phyloP scores from a whole-genome alignment of 23 tunicate genomes.

The Trididemnum miniatum region DNA sequence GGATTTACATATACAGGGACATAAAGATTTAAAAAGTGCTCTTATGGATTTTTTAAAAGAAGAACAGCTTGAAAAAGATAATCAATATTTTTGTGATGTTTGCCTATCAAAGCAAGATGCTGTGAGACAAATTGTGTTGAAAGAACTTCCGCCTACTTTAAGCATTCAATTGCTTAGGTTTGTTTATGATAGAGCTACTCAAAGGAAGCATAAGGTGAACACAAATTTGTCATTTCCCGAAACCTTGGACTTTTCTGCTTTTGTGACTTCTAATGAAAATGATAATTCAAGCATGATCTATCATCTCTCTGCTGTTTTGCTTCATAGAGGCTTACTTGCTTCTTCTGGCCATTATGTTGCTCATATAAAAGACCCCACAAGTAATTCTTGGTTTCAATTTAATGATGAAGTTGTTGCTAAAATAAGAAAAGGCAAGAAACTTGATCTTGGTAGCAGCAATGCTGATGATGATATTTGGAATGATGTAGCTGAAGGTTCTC shows the following conservation, averaged over 20 bases:
- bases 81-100: slow-evolving; percentile 72
- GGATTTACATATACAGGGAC: slow-evolving; percentile 83
- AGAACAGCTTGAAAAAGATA: slow-evolving; percentile 68
- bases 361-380: slow-evolving; percentile 53
- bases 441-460: slow-evolving; percentile 51
- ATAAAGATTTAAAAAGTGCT: slow-evolving; percentile 63
- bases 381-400: slow-evolving; percentile 61
- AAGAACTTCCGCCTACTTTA: slow-evolving; percentile 59
- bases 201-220: slow-evolving; percentile 43
- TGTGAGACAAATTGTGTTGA: slow-evolving; percentile 60
- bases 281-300: slow-evolving; percentile 15
- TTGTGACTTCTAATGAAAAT: not conserved
- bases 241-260: slow-evolving; percentile 56
- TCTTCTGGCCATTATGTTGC: slow-evolving; percentile 88
- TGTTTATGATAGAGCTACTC: slow-evolving; percentile 73
- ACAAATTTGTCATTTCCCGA: slow-evolving; percentile 78
- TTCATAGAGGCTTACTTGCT: slow-evolving; percentile 84
- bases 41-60: slow-evolving; percentile 63
- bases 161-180: slow-evolving; percentile 78
- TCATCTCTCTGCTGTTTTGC: slow-evolving; percentile 75
- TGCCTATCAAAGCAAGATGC: slow-evolving; percentile 74
- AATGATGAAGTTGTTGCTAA: slow-evolving; percentile 81
- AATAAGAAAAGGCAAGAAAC: slow-evolving; percentile 67
- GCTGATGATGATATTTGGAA: slow-evolving; percentile 22
- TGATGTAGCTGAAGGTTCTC: slow-evolving; percentile 12